Conservation (phyloP, 2,888 invertebrate genomes). For the Erannis defoliaria region DNA sequence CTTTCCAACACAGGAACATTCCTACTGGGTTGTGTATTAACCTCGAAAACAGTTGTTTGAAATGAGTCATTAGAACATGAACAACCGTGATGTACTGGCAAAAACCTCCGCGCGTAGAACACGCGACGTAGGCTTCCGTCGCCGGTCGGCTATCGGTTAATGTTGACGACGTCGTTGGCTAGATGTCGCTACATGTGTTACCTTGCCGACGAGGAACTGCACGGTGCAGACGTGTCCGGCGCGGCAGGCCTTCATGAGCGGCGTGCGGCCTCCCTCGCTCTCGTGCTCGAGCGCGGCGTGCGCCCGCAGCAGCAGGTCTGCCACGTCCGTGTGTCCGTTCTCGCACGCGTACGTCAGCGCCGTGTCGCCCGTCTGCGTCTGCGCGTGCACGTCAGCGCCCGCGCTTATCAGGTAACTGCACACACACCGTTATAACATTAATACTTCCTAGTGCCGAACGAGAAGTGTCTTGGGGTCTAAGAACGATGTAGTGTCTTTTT, state of each 20-base stretch:
- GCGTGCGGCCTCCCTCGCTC: constrained; percentile 98
- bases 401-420: constrained; percentile 91
- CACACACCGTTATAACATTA: neutral
- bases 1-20: too few species aligned
- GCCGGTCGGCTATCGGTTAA: too few species aligned
- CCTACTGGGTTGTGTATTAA: too few species aligned
- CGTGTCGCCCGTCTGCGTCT: constrained; percentile 97
- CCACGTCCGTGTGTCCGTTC: constrained; percentile 99
- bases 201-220: constrained; percentile 96
- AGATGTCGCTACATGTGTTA: constrained; percentile 65
- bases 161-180: too few species aligned
- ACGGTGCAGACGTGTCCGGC: constrained; percentile 98
- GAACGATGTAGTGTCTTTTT: too few species aligned
- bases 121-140: too few species aligned
- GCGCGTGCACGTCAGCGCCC: constrained; percentile 96
- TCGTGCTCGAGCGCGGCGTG: constrained; percentile 98
- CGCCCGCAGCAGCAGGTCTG: constrained; percentile 95
- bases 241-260: constrained; percentile 99
- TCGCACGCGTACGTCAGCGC: constrained; percentile 99
- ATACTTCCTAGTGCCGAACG: too few species aligned
- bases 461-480: too few species aligned
- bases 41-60: too few species aligned
- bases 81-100: too few species aligned
- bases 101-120: too few species aligned
- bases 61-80: too few species aligned